Conservation (phyloP, 2,888 invertebrate species). For the Fissipunctia ypsillon region DNA sequence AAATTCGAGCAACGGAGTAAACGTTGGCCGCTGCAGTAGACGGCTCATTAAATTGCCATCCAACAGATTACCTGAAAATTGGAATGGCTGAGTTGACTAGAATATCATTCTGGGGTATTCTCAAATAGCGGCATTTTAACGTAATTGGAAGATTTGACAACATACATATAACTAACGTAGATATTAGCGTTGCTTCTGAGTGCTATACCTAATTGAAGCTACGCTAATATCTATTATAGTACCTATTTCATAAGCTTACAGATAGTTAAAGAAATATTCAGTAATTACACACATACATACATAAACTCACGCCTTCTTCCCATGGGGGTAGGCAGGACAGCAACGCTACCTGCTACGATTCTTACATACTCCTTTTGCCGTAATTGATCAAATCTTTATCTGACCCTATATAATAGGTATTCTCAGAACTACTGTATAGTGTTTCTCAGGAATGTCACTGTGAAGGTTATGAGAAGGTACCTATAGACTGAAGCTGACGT, state of each 20-base stretch:
- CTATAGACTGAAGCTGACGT: neutral
- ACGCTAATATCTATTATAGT: neutral
- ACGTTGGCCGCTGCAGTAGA: constrained; percentile 24
- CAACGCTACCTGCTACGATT: too few species aligned
- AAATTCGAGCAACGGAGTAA: constrained; percentile 25
- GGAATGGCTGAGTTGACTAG: neutral
- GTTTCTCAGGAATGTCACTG: neutral
- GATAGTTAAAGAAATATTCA: neutral
- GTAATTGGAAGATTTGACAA: neutral
- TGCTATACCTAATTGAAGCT: too few species aligned
- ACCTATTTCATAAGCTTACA: neutral
- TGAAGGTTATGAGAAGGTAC: neutral
- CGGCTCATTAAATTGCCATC: constrained; percentile 35
- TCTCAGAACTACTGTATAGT: neutral
- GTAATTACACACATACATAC: too few species aligned
- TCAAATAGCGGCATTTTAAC: neutral
- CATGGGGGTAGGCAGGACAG: too few species aligned
- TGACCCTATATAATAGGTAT: neutral
- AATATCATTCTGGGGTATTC: neutral
- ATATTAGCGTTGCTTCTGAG: neutral
- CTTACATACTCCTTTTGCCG: too few species aligned
- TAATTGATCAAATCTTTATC: neutral
- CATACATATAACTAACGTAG: neutral
- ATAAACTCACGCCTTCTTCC: too few species aligned
- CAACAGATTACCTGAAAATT: constrained; percentile 16